Evolutionary conservation across 2,113 vertebrate genomes (phyloP), one percentile per base, ranked within the genome.

Genomic region (Nothobranchius furzeri): DNA sequence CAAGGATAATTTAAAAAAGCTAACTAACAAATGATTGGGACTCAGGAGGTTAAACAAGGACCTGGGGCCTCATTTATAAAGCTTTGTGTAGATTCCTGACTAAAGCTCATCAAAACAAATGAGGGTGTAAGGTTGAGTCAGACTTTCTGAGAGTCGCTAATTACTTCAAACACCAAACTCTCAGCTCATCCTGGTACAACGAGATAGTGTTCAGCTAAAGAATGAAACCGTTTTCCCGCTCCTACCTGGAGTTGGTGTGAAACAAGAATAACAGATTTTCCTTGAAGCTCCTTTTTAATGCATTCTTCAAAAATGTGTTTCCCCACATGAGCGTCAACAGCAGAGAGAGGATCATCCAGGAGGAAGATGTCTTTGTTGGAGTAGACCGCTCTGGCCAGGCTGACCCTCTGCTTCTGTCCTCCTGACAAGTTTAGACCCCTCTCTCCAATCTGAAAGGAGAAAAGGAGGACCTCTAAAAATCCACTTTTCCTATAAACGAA

Each of bases 221-320:
- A 63, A 20, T 17, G 6, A 53, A 24, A 4, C 8, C 47, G 8
- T 30, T 13, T 0, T 13, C 0, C 2, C 42, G 13, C 2, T 9
- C 53, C 49, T 85, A 94, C 94, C 93, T 94, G 93, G 10, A 95
- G 84, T 51, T 94, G 93, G 65, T 94, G 93, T 20, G 91, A 95
- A 53, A 94, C 89, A 56, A 95, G 75, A 7, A 93, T 77, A 0
- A 94, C 2, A 0, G 94, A 94, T 85, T 95, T 94, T 46, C 85
- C 90, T 53, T 55, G 76, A 8, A 95, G 88, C 0, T 72, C 76
- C 57, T 93, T 90, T 83, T 92, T 93, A 47, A 95, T 89, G 64
- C 90, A 86, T 53, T 94, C 82, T 70, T 97, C 87, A 79, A 95
- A 96, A 78, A 95, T 85, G 36, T 92, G 84, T 64, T 92, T 94